phyloP scores from a whole-genome alignment of 1,140 invertebrate species.

The Hylaeus volcanicus region DNA sequence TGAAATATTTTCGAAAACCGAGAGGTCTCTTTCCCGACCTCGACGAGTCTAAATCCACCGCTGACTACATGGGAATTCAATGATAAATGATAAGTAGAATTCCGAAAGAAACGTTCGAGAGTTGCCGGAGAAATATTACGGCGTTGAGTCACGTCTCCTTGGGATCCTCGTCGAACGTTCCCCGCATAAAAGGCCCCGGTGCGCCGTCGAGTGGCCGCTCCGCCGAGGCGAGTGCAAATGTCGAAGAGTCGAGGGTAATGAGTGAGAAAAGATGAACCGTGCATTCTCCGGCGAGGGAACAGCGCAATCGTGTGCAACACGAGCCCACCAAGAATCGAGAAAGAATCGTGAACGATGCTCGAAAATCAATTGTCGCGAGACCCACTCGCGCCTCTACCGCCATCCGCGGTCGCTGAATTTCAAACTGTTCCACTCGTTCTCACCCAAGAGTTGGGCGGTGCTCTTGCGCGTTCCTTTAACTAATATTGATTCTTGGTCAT shows the following conservation, averaged over 20 bases:
- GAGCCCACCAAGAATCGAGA: not conserved
- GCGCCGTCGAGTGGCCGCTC: constrained; percentile 7
- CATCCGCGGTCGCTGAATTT: constrained; percentile 13
- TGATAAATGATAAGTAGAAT: constrained; percentile 57
- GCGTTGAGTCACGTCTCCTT: constrained; percentile 56
- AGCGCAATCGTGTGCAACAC: not conserved
- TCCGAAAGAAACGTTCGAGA: constrained; percentile 42
- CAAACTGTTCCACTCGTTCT: not conserved
- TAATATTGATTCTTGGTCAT: too few species aligned
- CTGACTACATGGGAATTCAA: constrained; percentile 54
- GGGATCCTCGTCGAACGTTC: constrained; percentile 40
- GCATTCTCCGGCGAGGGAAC: not conserved
- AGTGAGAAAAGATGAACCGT: constrained; percentile 48
- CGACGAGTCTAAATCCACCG: too few species aligned
- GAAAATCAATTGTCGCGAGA: not conserved
- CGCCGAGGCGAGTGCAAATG: constrained; percentile 30
- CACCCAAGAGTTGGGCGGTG: too few species aligned
- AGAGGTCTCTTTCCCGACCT: too few species aligned
- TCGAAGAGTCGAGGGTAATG: constrained; percentile 41
- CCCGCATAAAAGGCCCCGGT: constrained; percentile 36
- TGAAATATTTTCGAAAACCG: too few species aligned
- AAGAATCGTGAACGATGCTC: not conserved
- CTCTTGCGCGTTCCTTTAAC: too few species aligned
- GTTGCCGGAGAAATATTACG: constrained; percentile 49
- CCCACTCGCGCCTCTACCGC: not conserved